Percentiles rank a stretch among this genome's conserved stretches.
Conservation (phyloP, 2,888 invertebrate genomes). For the Netelia inedita region DNA sequence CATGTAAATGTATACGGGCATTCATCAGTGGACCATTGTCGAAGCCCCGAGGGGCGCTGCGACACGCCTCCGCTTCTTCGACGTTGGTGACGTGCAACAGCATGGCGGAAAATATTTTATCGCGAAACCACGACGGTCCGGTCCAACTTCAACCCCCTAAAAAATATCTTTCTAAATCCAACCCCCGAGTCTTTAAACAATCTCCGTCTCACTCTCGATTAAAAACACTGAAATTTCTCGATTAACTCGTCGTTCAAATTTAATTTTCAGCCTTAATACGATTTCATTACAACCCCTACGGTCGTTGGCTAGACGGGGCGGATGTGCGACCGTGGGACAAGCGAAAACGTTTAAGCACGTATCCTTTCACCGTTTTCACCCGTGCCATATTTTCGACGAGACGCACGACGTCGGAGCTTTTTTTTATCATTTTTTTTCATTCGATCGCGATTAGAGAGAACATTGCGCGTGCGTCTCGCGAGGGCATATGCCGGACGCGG, state of each 20-base stretch:
- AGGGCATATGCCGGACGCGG: constrained; percentile 58
- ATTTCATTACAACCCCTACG: no score
- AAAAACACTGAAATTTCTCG: no score
- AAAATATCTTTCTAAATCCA: neutral
- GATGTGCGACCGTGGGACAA: constrained; percentile 38
- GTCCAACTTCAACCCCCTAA: neutral
- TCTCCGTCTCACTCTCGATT: no score
- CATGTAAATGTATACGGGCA: constrained; percentile 84
- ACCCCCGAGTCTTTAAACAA: no score
- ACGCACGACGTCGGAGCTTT: constrained; percentile 22
- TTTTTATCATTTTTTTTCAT: constrained; percentile 56
- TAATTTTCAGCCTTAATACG: no score
- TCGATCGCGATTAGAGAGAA: constrained; percentile 56
- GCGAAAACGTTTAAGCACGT: constrained; percentile 13
- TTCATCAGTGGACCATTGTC: constrained; percentile 79
- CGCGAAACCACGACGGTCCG: constrained; percentile 12
- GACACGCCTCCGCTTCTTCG: constrained; percentile 76
- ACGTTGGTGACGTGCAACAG: constrained; percentile 55
- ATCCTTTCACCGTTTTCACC: neutral
- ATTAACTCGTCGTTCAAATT: no score
- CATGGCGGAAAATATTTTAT: constrained; percentile 57
- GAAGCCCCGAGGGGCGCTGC: constrained; percentile 74
- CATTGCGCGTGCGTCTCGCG: constrained; percentile 22
- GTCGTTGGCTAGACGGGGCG: neutral
- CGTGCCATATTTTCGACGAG: constrained; percentile 24